Percentiles rank a stretch among this genome's conserved stretches.
phyloP scores from a whole-genome alignment of 2,888 invertebrate genomes.

The Drosophila nr. perissopoda region DNA sequence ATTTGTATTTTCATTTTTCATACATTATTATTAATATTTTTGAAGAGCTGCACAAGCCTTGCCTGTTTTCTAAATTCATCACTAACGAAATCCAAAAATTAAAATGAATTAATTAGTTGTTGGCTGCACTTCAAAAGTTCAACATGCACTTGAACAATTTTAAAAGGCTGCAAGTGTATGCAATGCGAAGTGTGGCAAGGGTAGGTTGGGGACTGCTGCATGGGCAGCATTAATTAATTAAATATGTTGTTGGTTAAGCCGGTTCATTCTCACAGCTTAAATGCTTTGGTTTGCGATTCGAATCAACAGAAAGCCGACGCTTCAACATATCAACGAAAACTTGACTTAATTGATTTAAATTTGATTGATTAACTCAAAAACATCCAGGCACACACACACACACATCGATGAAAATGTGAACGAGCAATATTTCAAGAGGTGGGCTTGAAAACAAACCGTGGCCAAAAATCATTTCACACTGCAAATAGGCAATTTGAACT shows the following conservation, averaged over 20 bases:
- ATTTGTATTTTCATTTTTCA: too few relatives aligned
- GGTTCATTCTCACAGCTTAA: conserved; percentile 46
- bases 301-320: conserved; percentile 28
- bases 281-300: conserved; percentile 36
- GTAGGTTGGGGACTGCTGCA: conserved; percentile 2
- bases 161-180: conserved; percentile 38
- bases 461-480: not conserved
- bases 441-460: not conserved
- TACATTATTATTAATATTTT: not conserved
- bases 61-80: not conserved
- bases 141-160: conserved; percentile 56
- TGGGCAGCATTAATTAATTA: conserved; percentile 59
- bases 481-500: too few relatives aligned
- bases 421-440: not conserved
- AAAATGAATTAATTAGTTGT: conserved; percentile 52
- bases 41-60: not conserved
- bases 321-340: conserved; percentile 34
- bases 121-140: conserved; percentile 55
- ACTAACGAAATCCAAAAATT: not conserved
- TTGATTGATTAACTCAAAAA: conserved; percentile 59
- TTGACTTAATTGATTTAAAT: conserved; percentile 69
- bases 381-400: not conserved
- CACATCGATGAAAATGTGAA: too few relatives aligned
- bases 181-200: conserved; percentile 6
- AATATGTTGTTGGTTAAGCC: conserved; percentile 36